Base-by-base conservation (phyloP, 2,797 vertebrate genomes). In the Holocentrus rufus region DNA sequence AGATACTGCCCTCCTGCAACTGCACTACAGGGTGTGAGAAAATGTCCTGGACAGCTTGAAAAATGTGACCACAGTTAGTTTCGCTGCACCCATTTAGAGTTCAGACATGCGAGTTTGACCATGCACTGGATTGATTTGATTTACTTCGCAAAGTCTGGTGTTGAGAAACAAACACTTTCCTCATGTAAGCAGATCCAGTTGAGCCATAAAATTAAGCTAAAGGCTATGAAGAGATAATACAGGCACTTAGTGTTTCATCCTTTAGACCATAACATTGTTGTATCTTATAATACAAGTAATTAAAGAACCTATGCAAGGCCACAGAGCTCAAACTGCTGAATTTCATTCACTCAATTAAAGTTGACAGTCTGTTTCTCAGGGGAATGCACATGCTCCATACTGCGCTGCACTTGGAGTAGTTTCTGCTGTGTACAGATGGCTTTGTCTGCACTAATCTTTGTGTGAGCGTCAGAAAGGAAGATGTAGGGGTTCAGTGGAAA, bases 241-340 rank as follows among this genome's bases (percentile, higher is more conserved):
- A 1, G 11, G 20, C 34, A 55, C 50, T 66, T 31, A 42, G 23
- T 17, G 31, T 7, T 65, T 36, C 49, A 39, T 52, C n/a, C 62
- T 52, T 65, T 23, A 52, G 22, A 49, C 15, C 17, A 14, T 47
- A 34, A 49, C 25, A 27, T 27, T 27, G 25, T 27, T 27, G 25
- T 18, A 47, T 39, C 62, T 17, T 53, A 50, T 15, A 36, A 30
- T 54, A 34, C 15, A 66, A 54, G 54, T 44, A 55, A 42, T 27
- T 7, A 31, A 17, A 15, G 15, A 66, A 66, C 52, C 31, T 25
- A 27, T 23, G 9, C 50, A 54, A 55, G 50, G 64, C 18, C 64
- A 66, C 20, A 27, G 62, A 13, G 25, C 42, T 42, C 54, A 18
- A 54, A 7, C 2, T 39, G 57, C 42, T 47, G 60, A 5, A 63